A percentile compares a stretch with the other conserved stretches of the same genome.
These are phyloP conservation scores for Neoarius graeffei DNA, from an alignment of 2,113 vertebrate species.

Conservation along the genomic window DNA sequence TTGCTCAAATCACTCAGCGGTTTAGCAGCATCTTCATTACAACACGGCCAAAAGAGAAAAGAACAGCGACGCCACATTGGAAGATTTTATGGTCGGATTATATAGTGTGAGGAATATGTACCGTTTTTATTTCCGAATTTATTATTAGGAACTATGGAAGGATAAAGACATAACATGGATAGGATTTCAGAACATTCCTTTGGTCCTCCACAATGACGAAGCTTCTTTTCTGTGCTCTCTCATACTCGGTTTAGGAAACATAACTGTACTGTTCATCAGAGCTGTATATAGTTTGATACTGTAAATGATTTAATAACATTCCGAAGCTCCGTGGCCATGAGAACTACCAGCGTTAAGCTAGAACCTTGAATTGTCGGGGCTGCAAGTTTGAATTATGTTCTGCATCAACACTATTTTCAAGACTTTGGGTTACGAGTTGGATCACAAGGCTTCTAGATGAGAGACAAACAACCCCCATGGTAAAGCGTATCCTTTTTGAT, in stretches of 20 bases:
- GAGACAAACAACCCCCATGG: too few relatives aligned
- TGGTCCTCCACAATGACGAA: background rate
- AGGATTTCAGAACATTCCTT: background rate
- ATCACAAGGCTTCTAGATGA: background rate
- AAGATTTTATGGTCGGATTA: background rate
- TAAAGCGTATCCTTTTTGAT: background rate
- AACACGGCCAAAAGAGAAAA: background rate
- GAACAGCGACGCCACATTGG: background rate
- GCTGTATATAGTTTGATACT: background rate
- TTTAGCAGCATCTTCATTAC: background rate
- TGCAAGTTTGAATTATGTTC: background rate
- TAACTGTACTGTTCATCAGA: background rate
- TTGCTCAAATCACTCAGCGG: too few relatives aligned
- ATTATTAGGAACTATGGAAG: background rate
- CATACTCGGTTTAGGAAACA: background rate
- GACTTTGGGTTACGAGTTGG: background rate
- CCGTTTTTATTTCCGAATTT: background rate
- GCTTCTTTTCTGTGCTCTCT: too few relatives aligned
- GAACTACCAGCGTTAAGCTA: background rate
- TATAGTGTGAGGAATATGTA: background rate
- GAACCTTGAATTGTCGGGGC: background rate
- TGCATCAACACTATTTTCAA: background rate
- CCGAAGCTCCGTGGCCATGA: too few relatives aligned
- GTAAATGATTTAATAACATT: background rate
- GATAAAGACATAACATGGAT: background rate